Evolutionary conservation across 2,113 vertebrate genomes (phyloP).

Genomic region (Stomatorhinus ivindoensis): DNA sequence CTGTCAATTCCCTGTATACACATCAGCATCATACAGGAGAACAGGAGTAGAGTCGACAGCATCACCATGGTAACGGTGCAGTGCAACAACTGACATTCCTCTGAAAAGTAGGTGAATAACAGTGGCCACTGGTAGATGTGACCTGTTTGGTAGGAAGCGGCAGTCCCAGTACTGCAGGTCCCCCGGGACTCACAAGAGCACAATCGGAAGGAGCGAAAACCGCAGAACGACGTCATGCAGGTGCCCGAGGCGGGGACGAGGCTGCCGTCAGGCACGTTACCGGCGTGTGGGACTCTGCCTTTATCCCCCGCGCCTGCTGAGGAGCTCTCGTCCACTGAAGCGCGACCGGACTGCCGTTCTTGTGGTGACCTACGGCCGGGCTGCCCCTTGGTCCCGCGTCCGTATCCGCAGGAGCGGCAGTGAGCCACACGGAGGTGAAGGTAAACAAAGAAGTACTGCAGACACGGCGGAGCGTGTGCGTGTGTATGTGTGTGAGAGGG

Average conservation of each 20-base stretch:
- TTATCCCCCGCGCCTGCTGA: background rate
- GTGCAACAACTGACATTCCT: background rate
- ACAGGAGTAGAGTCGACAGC: background rate
- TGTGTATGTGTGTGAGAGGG: background rate
- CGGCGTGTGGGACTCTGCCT: background rate
- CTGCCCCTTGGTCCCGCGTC: background rate
- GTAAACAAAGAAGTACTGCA: background rate
- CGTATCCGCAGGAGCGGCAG: background rate
- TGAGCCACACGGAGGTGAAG: background rate
- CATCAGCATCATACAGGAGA: background rate
- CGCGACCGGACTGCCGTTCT: background rate
- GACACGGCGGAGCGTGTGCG: background rate
- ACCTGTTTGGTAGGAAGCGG: background rate
- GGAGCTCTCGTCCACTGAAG: background rate
- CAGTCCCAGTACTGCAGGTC: background rate
- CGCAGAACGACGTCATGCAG: background rate
- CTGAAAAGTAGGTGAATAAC: background rate
- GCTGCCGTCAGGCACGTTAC: background rate
- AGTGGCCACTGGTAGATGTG: background rate
- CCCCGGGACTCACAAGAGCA: background rate
- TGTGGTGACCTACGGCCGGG: background rate
- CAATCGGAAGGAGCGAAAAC: background rate
- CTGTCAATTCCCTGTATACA: background rate
- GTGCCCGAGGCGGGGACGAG: background rate
- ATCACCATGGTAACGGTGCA: conserved; percentile 1